Evolutionary conservation across 2,113 vertebrate species (phyloP), one percentile per base, ranked within the genome.

Genomic region (Bagarius yarrelli): DNA sequence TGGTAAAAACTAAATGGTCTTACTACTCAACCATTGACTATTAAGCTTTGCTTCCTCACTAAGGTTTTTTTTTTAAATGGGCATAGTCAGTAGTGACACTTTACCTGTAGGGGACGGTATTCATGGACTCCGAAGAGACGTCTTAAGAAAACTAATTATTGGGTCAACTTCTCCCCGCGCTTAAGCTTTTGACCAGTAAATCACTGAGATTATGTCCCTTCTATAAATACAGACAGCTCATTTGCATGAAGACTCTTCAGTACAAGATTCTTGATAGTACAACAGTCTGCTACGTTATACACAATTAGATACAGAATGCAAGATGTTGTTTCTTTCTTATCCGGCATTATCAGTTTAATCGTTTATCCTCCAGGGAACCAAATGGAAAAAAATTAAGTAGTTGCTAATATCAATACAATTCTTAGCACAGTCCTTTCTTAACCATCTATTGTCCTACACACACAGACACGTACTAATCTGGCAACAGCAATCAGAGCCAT

Each of bases 1-100:
- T 83, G 81, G 76, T 86, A 88, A 83, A 63, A 87, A 83, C 87
- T 82, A 82, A 25, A 59, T 78, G 50, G 70, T 34, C 83, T 85
- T 79, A 83, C 55, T 80, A 87, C 61, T 79, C 82, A 83, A 83
- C 82, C 85, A 84, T 85, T 84, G 82, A 79, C 89, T 84, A 86
- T 83, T 82, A 86, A 85, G 86, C 85, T 89, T 91, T 91, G 89
- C 89, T 90, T 83, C 59, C 25, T 87, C 86, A 73, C 72, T 76
- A 88, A 56, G 27, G 52, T 27, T 53, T 78, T 52, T 36, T 30
- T 27, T 77, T 76, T 44, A 71, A 83, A 60, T 78, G 63, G 14
- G 36, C 32, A 30, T n/a, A 52, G 64, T 75, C 63, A 70, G 34
- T 30, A 56, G 74, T 56, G 40, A 72, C 14, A 13, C 9, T 64